Conservation (phyloP, 2,113 vertebrate genomes). For the Burhinus bistriatus region DNA sequence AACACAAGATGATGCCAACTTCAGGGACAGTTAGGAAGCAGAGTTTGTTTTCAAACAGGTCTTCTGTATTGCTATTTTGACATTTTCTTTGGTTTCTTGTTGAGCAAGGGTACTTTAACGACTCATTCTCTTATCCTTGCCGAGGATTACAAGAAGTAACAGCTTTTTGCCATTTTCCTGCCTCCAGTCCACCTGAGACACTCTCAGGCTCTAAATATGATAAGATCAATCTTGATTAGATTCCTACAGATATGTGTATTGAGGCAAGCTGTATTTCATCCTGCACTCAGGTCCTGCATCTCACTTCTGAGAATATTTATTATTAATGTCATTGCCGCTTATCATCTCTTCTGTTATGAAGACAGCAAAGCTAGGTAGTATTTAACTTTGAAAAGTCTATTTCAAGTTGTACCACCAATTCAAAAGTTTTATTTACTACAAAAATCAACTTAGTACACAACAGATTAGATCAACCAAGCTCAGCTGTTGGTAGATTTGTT, state of each 20-base stretch:
- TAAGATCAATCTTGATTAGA: conserved; percentile 43
- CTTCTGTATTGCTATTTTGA: not conserved
- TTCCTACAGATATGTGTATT: not conserved
- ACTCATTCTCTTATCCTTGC: not conserved
- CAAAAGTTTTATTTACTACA: not conserved
- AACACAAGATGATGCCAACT: not conserved
- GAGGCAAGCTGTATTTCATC: not conserved
- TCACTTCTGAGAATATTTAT: conserved; percentile 23
- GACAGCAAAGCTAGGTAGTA: not conserved
- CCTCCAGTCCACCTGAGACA: not conserved
- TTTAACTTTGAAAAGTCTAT: not conserved
- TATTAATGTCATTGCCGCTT: conserved; percentile 18
- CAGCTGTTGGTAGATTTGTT: not conserved
- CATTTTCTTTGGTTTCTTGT: not conserved
- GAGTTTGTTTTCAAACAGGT: not conserved
- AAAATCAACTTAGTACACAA: not conserved
- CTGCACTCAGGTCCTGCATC: not conserved
- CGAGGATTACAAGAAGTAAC: not conserved
- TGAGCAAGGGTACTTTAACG: not conserved
- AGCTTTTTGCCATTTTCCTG: conserved; percentile 1
- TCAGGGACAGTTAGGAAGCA: not conserved
- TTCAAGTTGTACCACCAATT: not conserved
- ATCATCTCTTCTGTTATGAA: not conserved
- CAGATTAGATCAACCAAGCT: not conserved
- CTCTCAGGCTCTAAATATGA: not conserved